Evolutionary conservation across 2,797 vertebrate genomes (phyloP), one percentile per base, ranked within the genome.

Genomic region (Sebastes itinus): DNA sequence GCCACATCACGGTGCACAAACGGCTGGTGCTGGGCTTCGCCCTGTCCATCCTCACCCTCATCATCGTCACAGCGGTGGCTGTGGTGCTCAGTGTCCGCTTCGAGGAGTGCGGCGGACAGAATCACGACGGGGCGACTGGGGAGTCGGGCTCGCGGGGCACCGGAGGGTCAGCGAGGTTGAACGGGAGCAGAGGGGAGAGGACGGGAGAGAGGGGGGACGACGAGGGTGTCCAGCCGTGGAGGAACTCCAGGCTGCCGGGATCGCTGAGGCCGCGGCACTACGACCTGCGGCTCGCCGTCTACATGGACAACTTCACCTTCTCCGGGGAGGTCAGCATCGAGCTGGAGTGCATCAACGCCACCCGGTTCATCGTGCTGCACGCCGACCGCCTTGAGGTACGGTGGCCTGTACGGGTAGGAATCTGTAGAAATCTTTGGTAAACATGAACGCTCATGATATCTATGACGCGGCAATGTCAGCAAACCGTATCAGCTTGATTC

Each of bases 271-370:
- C 98, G 1, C 95, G 97, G 2, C 98, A 99, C 94, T 99, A 99
- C 81, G 97, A 99, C 91, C 95, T 99, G 84, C 94, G 94, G 92
- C 95, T 99, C 73, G 95, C 93, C n/a, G 96, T 95, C 80, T 95
- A 96, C 95, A 97, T 99, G 98, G 97, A 98, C 90, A 99, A 99
- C 96, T 99, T 99, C 94, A 99, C 97, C 92, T 99, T 98, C 94
- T 95, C 96, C 3, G 98, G 98, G 6, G 97, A 98, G 83, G 95
- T 98, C 87, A 97, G 97, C 95, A 96, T 99, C 61, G 97, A 98
- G 94, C 92, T 99, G 72, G 97, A 97, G 91, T 98, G 97, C 83
- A 71, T 94, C 70, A 97, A 97, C 89, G 95, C 97, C 92, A 99
- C 97, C 59, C 95, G 96, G 46, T 96, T 97, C 93, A 96, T 99